Evolutionary conservation across 2,797 vertebrate genomes (phyloP).

Genomic region (Vultur gryphus): DNA sequence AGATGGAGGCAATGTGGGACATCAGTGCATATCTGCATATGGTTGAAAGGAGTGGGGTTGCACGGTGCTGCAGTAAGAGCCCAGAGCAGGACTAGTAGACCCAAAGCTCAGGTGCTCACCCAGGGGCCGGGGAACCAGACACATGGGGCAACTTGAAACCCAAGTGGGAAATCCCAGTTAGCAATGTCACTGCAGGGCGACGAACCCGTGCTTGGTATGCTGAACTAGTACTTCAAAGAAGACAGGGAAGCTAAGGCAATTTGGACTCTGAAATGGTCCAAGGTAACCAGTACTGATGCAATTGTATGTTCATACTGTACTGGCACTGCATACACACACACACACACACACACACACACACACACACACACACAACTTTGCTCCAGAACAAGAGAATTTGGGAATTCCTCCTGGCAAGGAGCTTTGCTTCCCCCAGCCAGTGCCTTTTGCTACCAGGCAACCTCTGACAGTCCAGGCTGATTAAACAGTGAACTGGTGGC

Average conservation of each 20-base stretch:
- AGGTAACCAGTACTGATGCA: background rate
- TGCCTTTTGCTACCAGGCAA: background rate
- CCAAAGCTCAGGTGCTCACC: background rate
- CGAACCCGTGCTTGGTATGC: fast-evolving
- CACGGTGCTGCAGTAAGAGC: fast-evolving
- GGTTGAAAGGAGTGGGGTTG: background rate
- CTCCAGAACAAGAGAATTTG: background rate
- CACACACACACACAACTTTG: background rate
- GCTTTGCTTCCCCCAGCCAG: background rate
- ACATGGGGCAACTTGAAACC: background rate
- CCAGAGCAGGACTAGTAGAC: background rate
- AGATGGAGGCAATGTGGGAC: background rate
- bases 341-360: too few species aligned
- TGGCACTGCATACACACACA: fast-evolving
- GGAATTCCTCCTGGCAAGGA: background rate
- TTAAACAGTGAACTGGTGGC: background rate
- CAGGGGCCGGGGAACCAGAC: fast-evolving
- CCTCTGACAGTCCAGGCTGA: background rate
- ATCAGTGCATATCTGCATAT: background rate
- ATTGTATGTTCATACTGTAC: background rate
- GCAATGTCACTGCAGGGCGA: background rate
- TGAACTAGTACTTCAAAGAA: background rate
- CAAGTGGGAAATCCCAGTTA: background rate
- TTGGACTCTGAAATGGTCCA: background rate
- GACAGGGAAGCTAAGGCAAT: background rate